phyloP scores from a whole-genome alignment of 2,113 vertebrate species.

The Lophura nycthemera region DNA sequence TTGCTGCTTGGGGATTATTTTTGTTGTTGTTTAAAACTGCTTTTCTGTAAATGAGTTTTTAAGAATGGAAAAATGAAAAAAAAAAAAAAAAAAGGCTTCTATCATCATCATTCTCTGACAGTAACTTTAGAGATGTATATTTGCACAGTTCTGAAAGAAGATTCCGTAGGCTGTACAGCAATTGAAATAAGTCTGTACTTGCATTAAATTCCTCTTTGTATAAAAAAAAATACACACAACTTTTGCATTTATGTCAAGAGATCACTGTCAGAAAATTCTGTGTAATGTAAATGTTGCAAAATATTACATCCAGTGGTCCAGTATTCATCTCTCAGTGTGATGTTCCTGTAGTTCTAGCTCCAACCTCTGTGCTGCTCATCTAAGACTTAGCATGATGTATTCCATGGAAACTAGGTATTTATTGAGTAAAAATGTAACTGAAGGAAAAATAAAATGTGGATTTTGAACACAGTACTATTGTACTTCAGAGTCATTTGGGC shows the following conservation, averaged over 20 bases:
- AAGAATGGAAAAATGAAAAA: background rate
- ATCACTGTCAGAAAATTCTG: slow-evolving; percentile 44
- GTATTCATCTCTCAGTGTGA: background rate
- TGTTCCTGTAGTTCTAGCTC: background rate
- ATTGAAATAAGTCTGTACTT: slow-evolving; percentile 11
- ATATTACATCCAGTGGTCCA: background rate
- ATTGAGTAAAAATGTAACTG: slow-evolving; percentile 79
- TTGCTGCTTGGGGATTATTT: background rate
- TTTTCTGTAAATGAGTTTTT: background rate
- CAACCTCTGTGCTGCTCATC: slow-evolving; percentile 32
- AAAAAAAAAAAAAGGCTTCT: background rate
- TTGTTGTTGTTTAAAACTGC: slow-evolving; percentile 16
- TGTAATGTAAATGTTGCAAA: slow-evolving; percentile 43
- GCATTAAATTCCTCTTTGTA: background rate
- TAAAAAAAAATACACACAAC: background rate
- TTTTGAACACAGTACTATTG: slow-evolving; percentile 37
- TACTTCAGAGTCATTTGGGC: slow-evolving; percentile 25
- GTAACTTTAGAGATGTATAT: background rate
- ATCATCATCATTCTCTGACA: slow-evolving; percentile 13
- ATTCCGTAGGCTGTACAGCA: background rate
- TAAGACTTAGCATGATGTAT: slow-evolving; percentile 78
- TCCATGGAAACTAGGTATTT: slow-evolving; percentile 85
- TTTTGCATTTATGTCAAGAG: slow-evolving; percentile 35
- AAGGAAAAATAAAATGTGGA: slow-evolving; percentile 71
- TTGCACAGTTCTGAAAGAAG: background rate